Evolutionary conservation across 1,140 invertebrate genomes (phyloP), one percentile per base, ranked within the genome.

Genomic region (Chironomus striatipennis): DNA sequence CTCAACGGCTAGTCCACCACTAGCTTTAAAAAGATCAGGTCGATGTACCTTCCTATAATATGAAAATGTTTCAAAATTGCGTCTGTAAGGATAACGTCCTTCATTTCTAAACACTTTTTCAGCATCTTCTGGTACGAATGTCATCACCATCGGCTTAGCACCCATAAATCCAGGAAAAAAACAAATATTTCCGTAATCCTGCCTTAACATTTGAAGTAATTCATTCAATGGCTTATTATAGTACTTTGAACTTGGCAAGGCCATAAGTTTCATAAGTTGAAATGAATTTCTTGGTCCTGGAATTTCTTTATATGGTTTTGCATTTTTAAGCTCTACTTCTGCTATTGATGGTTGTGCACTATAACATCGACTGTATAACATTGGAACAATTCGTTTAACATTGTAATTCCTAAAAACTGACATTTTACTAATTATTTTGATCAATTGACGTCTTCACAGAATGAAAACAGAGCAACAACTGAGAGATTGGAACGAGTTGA

Each of bases 11-110:
- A 82, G 8, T 0, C 81, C 81, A 42, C 78, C 78, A 0, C 74
- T 72, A 3, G 76, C 80, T 17, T 79, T 75, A 67, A 79, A 82
- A n/a, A 79, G 12, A 10, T 82, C 79, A 0, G 42, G 72, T 42
- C 78, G 75, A 34, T 79, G 76, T 0, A 79, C 77, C 12, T 17
- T 74, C 12, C 81, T 79, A 43, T 78, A 80, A n/a, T 82, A 79
- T 12, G 77, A 75, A 4, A 81, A 43, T 10, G 78, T 77, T 7
- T 77, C 67, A 7, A 82, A 78, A 67, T 76, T 76, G 1, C 79
- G 77, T 34, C 81, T 67, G n/a, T 77, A 73, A 0, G 82, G 82
- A 76, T 74, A 80, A 4, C 43, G 7, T 12, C 76, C 73, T 43
- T 77, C 75, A 73, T 74, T 75, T 15, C 75, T 75, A 74, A 77